Conservation (phyloP, 2,888 invertebrate species). For the Hetaerina titia region DNA sequence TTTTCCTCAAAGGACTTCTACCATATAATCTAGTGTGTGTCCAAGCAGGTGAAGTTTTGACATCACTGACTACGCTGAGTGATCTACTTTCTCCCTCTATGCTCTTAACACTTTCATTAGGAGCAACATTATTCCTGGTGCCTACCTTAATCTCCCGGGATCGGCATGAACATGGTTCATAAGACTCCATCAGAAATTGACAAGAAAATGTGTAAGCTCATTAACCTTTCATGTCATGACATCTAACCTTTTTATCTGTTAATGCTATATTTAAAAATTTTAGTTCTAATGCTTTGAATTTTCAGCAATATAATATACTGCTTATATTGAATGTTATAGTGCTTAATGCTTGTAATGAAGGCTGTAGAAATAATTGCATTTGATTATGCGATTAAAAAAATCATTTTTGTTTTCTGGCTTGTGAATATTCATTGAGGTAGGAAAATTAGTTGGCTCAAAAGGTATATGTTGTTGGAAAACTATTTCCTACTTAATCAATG, state of each 20-base stretch:
- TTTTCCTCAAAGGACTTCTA: slow-evolving; percentile 78
- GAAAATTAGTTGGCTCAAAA: no score
- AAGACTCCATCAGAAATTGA: neutral
- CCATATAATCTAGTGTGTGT: slow-evolving; percentile 82
- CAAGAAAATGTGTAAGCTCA: neutral
- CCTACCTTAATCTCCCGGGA: slow-evolving; percentile 37
- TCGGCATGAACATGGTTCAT: neutral
- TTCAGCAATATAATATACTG: no score
- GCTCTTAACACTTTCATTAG: slow-evolving; percentile 71
- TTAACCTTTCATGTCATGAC: neutral
- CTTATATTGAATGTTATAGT: no score
- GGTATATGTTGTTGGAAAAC: no score
- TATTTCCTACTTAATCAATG: no score
- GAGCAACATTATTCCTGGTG: slow-evolving; percentile 73
- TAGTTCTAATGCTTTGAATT: neutral
- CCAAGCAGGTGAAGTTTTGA: slow-evolving; percentile 80
- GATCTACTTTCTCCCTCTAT: slow-evolving; percentile 76
- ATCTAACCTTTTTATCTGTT: neutral
- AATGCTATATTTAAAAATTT: neutral
- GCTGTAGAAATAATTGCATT: no score
- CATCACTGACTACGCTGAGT: slow-evolving; percentile 77
- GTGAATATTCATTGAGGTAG: no score
- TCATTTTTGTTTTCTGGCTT: no score
- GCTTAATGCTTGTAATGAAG: no score
- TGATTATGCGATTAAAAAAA: no score